phyloP scores from a whole-genome alignment of 2,797 vertebrate genomes.

The Premnoplex brunnescens region DNA sequence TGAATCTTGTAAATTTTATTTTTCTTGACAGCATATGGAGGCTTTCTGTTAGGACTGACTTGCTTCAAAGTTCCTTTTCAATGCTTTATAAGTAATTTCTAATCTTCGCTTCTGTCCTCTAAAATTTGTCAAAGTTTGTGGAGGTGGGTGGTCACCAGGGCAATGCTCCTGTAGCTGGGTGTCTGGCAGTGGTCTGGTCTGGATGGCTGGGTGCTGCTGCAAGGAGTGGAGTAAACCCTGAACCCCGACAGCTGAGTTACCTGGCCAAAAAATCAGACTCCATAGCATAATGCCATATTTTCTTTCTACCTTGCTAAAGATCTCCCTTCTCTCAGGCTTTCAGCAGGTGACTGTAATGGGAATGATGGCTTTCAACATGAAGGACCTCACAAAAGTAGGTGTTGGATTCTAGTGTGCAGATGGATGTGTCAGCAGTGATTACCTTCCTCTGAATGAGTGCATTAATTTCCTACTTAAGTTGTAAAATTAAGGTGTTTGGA shows the following conservation, averaged over 20 bases:
- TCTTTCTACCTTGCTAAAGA: not conserved
- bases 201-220: not conserved
- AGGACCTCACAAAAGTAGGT: not conserved
- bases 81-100: not conserved
- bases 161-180: not conserved
- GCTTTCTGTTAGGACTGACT: not conserved
- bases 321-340: not conserved
- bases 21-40: not conserved
- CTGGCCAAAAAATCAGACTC: not conserved
- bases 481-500: not conserved
- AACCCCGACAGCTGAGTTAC: fast-evolving
- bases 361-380: not conserved
- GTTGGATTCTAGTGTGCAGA: not conserved
- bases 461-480: not conserved
- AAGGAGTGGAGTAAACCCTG: not conserved
- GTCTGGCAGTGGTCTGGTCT: not conserved
- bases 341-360: not conserved
- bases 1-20: not conserved
- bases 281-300: fast-evolving
- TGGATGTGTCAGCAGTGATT: not conserved
- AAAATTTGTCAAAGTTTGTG: not conserved
- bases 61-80: not conserved
- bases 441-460: not conserved
- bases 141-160: not conserved
- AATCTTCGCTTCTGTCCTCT: fast-evolving